Evolutionary conservation across 1,140 invertebrate genomes (phyloP).

Genomic region (Aphis gossypii): DNA sequence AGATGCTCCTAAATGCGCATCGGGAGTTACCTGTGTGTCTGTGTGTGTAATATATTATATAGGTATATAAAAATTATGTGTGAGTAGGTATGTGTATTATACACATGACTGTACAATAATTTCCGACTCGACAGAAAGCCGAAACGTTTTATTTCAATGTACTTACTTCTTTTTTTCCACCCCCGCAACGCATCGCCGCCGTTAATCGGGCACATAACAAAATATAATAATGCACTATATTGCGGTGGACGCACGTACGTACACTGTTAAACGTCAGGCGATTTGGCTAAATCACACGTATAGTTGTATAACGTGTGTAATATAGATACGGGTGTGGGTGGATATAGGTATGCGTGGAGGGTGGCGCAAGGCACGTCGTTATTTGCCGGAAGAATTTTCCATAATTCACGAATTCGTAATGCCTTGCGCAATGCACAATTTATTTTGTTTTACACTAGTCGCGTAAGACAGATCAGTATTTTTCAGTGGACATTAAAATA

Average conservation of each 20-base stretch:
- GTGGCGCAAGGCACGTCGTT: neutral
- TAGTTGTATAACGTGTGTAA: neutral
- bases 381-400: neutral
- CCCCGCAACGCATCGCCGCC: too few relatives aligned
- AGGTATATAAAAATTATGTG: too few relatives aligned
- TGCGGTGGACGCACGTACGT: neutral
- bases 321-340: neutral
- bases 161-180: neutral
- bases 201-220: neutral
- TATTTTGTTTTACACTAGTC: neutral
- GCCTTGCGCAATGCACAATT: neutral
- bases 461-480: constrained; percentile 13
- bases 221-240: neutral
- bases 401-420: neutral
- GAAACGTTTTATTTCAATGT: neutral
- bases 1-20: neutral
- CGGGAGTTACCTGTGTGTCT: neutral
- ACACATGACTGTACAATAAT: too few relatives aligned
- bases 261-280: neutral
- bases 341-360: neutral
- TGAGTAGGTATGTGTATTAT: too few relatives aligned
- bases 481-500: constrained; percentile 18
- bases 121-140: too few relatives aligned
- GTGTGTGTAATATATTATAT: neutral
- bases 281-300: neutral